A percentile compares a stretch with the other conserved stretches of the same genome.
Conservation (phyloP, 2,797 vertebrate species). For the Pteropus rufus region DNA sequence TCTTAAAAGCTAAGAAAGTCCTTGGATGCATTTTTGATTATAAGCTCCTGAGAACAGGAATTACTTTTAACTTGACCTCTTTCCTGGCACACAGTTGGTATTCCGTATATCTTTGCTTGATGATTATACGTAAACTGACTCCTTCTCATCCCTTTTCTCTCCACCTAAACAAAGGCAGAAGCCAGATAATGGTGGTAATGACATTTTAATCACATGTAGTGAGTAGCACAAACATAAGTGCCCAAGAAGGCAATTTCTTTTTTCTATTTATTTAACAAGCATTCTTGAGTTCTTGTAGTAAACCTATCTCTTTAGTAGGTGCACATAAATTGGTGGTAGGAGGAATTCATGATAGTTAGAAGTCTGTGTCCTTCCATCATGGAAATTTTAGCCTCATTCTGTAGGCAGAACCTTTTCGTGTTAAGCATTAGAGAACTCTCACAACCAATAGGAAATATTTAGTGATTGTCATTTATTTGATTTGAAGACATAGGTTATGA, state of each 20-base stretch:
- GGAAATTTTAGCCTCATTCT: background rate
- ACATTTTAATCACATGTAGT: background rate
- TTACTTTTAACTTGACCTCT: background rate
- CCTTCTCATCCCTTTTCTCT: background rate
- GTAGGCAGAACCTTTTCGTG: background rate
- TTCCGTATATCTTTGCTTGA: background rate
- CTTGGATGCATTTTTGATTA: background rate
- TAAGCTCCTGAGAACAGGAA: background rate
- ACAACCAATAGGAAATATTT: background rate
- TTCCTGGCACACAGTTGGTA: background rate
- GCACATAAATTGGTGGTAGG: background rate
- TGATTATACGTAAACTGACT: background rate
- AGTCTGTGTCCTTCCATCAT: background rate
- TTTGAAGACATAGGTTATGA: background rate
- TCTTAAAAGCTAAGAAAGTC: background rate
- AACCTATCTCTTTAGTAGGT: background rate
- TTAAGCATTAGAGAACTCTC: background rate
- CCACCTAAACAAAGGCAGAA: background rate
- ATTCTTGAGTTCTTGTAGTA: background rate
- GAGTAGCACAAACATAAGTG: background rate
- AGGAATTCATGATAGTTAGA: background rate
- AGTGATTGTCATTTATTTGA: background rate
- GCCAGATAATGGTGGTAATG: background rate
- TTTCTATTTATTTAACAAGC: background rate
- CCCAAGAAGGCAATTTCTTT: background rate